Evolutionary conservation across 2,888 invertebrate species (phyloP).

Genomic region (Acronicta psi): DNA sequence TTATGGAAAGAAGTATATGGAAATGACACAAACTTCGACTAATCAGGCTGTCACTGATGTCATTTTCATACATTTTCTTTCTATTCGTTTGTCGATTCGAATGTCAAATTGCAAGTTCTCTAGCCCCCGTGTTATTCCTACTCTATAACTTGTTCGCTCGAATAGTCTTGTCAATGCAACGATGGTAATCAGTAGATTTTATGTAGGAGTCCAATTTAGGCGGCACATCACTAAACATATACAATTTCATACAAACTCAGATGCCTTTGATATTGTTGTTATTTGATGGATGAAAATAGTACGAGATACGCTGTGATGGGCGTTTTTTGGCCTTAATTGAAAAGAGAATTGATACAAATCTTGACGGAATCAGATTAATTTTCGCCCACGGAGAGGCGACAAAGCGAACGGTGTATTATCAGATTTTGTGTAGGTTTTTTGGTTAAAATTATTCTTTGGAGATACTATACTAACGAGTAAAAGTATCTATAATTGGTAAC

Average conservation of each 20-base stretch:
- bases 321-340: constrained; percentile 40
- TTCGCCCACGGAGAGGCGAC: constrained; percentile 31
- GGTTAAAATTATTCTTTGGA: constrained; percentile 5
- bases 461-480: background rate
- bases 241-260: constrained; percentile 31
- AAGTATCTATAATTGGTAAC: background rate
- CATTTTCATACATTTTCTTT: no score
- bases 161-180: background rate
- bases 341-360: constrained; percentile 37
- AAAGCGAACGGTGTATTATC: background rate
- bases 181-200: constrained; percentile 1
- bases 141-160: no score
- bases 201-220: constrained; percentile 1
- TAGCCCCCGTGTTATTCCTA: no score
- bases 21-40: no score
- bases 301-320: constrained; percentile 17
- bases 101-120: no score
- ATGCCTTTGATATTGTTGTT: constrained; percentile 23
- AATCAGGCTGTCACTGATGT: no score
- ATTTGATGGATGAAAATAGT: constrained; percentile 16
- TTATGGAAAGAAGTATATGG: no score
- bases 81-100: no score
- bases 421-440: constrained; percentile 23
- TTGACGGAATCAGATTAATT: constrained; percentile 29
- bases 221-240: background rate